Evolutionary conservation across 2,888 invertebrate species (phyloP).

Genomic region (Brenthis daphne): DNA sequence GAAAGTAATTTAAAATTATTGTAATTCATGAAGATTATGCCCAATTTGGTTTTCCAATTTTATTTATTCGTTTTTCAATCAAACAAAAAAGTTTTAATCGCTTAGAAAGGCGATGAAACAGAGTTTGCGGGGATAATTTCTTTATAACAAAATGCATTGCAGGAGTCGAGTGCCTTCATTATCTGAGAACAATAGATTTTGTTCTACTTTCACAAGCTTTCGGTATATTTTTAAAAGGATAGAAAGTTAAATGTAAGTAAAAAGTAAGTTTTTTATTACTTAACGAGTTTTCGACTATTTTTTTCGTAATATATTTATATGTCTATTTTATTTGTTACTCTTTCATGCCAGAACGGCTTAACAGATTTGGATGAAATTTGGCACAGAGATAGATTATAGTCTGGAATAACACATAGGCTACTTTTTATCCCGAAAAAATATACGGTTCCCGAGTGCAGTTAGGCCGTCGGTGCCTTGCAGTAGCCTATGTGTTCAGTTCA

Average conservation of each 20-base stretch:
- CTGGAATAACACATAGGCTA: no score
- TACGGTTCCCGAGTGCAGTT: no score
- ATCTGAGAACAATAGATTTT: constrained; percentile 14
- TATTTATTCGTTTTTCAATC: neutral
- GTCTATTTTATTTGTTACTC: no score
- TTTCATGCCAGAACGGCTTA: no score
- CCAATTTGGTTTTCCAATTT: neutral
- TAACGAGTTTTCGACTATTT: neutral
- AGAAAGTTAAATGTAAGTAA: neutral
- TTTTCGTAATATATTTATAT: no score
- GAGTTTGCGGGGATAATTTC: constrained; percentile 21
- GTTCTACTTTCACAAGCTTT: neutral
- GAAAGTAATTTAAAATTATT: neutral
- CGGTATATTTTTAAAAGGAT: constrained; percentile 1
- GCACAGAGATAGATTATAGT: no score
- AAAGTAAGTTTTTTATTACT: neutral
- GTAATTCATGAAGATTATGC: neutral
- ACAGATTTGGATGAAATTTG: no score
- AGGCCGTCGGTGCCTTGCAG: no score
- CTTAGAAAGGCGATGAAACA: constrained; percentile 15
- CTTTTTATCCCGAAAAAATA: no score
- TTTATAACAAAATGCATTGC: constrained; percentile 24
- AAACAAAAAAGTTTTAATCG: constrained; percentile 25
- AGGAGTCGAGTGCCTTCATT: constrained; percentile 9
- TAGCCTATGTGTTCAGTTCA: no score